These are phyloP conservation scores for Rhabdomys dilectus DNA, from an alignment of 2,113 vertebrate species.

Conservation along the genomic window DNA sequence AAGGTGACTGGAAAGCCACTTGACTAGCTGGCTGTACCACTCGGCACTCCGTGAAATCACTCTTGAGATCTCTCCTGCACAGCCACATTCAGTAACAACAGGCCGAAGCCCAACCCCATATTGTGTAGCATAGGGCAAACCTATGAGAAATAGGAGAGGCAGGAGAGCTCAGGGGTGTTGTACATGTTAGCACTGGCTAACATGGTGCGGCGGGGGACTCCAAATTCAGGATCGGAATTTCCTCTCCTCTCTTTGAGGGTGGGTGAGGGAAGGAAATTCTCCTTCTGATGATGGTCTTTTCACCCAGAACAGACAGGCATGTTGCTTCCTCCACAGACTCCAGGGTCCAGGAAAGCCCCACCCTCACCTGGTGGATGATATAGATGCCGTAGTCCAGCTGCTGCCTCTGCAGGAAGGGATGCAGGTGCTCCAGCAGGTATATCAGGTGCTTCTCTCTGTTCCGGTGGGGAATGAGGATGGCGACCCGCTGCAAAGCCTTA, in stretches of 20 bases:
- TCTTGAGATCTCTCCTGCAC: neutral
- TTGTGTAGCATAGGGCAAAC: rapidly evolving
- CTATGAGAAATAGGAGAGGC: neutral
- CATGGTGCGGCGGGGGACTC: neutral
- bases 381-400: slow-evolving; percentile 96
- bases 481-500: slow-evolving; percentile 91
- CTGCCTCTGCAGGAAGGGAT: slow-evolving; percentile 97
- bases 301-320: neutral
- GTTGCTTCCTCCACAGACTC: neutral
- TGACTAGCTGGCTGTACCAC: neutral
- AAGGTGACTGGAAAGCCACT: neutral
- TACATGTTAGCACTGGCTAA: neutral
- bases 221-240: neutral
- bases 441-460: slow-evolving; percentile 94
- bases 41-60: neutral
- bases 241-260: neutral
- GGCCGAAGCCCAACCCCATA: neutral
- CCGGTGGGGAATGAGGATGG: slow-evolving; percentile 95
- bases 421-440: slow-evolving; percentile 95
- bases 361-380: slow-evolving; percentile 95
- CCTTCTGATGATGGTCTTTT: neutral
- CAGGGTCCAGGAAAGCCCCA: neutral
- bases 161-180: neutral
- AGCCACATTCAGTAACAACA: neutral
- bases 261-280: neutral